A percentile compares a stretch with the other conserved stretches of the same genome.
Evolutionary conservation across 2,888 invertebrate species (phyloP).

Genomic region (Andrena marginata): DNA sequence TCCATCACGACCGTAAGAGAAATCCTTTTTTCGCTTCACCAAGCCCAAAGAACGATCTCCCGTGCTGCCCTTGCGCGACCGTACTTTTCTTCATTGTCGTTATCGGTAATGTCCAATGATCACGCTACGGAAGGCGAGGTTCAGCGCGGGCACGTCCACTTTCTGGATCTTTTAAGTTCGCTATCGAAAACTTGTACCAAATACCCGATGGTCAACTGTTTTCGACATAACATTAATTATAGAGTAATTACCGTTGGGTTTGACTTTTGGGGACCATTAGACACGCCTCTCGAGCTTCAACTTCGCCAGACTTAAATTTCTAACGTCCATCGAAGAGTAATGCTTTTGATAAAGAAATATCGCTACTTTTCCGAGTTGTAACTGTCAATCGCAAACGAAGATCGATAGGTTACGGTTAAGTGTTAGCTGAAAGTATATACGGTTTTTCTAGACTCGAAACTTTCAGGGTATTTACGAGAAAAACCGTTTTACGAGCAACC

Average conservation of each 20-base stretch:
- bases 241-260: no score
- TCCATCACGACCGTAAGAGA: constrained; percentile 55
- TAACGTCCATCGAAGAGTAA: background rate
- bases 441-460: no score
- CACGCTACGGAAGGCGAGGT: constrained; percentile 32
- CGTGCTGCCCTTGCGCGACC: constrained; percentile 31
- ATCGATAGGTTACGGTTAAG: no score
- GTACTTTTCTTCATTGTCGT: constrained; percentile 22
- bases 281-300: background rate
- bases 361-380: no score
- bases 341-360: background rate
- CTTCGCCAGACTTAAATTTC: background rate
- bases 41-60: constrained; percentile 56
- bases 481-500: background rate
- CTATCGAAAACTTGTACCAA: background rate
- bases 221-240: background rate
- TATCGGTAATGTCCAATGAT: constrained; percentile 53
- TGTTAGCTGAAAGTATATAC: no score
- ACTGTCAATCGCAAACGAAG: no score
- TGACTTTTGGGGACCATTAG: background rate
- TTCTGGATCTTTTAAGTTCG: background rate
- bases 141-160: background rate
- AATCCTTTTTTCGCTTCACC: constrained; percentile 63
- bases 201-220: background rate
- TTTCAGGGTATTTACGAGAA: constrained; percentile 1